Base-by-base conservation (phyloP, 1,140 invertebrate genomes). In the Helicoverpa zea region DNA sequence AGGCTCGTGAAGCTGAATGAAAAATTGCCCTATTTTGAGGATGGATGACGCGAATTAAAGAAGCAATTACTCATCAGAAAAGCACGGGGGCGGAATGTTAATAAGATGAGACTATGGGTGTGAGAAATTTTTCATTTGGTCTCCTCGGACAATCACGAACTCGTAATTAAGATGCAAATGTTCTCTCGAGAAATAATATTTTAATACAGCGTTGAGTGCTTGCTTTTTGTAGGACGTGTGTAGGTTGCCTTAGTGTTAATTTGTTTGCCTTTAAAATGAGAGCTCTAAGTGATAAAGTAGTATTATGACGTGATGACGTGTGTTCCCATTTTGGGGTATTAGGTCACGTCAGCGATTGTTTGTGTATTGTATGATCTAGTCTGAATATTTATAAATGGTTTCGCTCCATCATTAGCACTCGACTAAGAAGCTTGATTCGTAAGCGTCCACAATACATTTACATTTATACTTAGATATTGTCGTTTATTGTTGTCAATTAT, bases 41-140 rank as follows among this genome's bases (percentile, higher is more conserved):
- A 94, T 94, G 90, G 92, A 94, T 94, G 93, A 92, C 92, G 91
- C 87, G 88, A 94, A 94, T 94, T 94, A 94, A 94, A 91, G 92
- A 91, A 92, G 92, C 92, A 94, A 94, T 94, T 94, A 94, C 92
- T 94, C 93, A 94, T 94, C 92, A 88, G 86, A 88, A 90, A 89
- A 89, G 88, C 83, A 92, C 90, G 87, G 89, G 91, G 91, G 89
- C 81, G 90, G 92, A 92, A 94, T 94, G 91, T 89, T 94, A 94
- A 94, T 94, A 92, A 92, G 92, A 91, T 83, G 88, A 89, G 87
- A 89, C 85, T 89, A 91, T 91, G 87, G 89, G 59, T 79, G 74
- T 83, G 85, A 87, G 86, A 84, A 89, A 92, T 92, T 92, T 92
- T 92, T 92, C 90, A 92, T 91, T 87, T 88, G 87, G 81, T 86